phyloP scores from a whole-genome alignment of 1,140 invertebrate genomes.

The Drosophila sechellia region DNA sequence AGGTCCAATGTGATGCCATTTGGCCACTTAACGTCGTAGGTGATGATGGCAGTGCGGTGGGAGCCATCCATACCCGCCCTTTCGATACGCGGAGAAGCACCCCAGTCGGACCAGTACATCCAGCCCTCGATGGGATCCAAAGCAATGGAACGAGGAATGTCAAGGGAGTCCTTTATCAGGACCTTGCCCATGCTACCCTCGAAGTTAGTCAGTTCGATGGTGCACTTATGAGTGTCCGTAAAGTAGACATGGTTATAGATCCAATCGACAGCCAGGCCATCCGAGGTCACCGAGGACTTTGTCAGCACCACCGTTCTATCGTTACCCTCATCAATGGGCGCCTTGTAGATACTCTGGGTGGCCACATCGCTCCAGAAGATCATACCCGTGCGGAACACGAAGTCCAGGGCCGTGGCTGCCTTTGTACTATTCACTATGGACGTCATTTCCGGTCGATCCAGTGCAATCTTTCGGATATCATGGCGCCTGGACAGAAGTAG shows the following conservation, averaged over 20 bases:
- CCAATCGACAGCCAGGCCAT: constrained; percentile 98
- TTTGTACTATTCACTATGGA: constrained; percentile 94
- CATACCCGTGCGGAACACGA: constrained; percentile 95
- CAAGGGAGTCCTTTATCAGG: constrained; percentile 92
- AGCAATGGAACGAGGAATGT: constrained; percentile 97
- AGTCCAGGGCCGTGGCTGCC: constrained; percentile 94
- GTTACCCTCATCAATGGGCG: constrained; percentile 96
- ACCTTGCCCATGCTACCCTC: constrained; percentile 95
- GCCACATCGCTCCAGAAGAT: constrained; percentile 97
- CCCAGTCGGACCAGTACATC: constrained; percentile 99
- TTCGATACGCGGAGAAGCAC: constrained; percentile 95
- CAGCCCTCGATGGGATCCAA: constrained; percentile 97
- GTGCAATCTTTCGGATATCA: constrained; percentile 95
- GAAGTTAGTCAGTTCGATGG: constrained; percentile 94
- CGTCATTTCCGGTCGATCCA: constrained; percentile 96
- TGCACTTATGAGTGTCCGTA: constrained; percentile 96
- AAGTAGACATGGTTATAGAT: constrained; percentile 98
- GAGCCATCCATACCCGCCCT: constrained; percentile 97
- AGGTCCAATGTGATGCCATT: constrained; percentile 96
- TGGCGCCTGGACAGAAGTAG: constrained; percentile 92
- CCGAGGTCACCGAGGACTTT: constrained; percentile 93
- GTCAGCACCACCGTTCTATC: constrained; percentile 92
- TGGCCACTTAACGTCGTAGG: constrained; percentile 96
- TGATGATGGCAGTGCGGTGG: constrained; percentile 94
- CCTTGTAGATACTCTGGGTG: constrained; percentile 96